Evolutionary conservation across 2,797 vertebrate species (phyloP), one percentile per base, ranked within the genome.

Genomic region (Podarcis lilfordi): DNA sequence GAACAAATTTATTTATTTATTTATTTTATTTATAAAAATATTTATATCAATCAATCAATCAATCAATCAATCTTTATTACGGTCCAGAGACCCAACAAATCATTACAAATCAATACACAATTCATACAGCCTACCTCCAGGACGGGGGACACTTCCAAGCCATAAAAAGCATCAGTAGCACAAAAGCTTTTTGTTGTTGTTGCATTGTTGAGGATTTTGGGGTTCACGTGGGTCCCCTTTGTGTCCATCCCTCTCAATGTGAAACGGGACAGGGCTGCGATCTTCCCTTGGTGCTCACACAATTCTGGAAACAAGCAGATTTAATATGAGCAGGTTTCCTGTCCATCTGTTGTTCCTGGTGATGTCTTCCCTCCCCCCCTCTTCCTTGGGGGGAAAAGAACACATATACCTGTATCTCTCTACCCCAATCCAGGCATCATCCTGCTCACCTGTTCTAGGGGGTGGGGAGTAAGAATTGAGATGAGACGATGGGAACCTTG

Each of bases 161-260:
- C 95, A 92, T 93, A 72, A n/a, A 72, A 13, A n/a, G 3, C 69
- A n/a, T 32, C 29, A 17, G 29, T 8, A 13, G 91, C 85, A 81
- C 64, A n/a, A 72, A 50, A 43, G 50, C 23, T 25, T 1, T 71
- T 74, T 55, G n/a, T 43, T 77, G 23, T 64, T 23, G 32, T 68
- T 68, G 64, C 64, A 68, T 27, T 68, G 23, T 21, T 21, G 64
- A 27, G 27, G 23, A 68, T 27, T 21, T 68, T 3, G 21, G 64
- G 64, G 64, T 68, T 50, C 50, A 50, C 50, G 1, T 50, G 50
- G 50, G 50, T 50, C 50, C 13, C 50, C 50, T 50, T 15, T 50
- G 50, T 50, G 50, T 50, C 11, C 50, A 50, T 50, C 50, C 50
- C 50, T 50, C 50, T 50, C 50, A 61, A 43, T 29, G 72, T 9